Base-by-base conservation (phyloP, 2,113 vertebrate species). In the Poecile atricapillus region DNA sequence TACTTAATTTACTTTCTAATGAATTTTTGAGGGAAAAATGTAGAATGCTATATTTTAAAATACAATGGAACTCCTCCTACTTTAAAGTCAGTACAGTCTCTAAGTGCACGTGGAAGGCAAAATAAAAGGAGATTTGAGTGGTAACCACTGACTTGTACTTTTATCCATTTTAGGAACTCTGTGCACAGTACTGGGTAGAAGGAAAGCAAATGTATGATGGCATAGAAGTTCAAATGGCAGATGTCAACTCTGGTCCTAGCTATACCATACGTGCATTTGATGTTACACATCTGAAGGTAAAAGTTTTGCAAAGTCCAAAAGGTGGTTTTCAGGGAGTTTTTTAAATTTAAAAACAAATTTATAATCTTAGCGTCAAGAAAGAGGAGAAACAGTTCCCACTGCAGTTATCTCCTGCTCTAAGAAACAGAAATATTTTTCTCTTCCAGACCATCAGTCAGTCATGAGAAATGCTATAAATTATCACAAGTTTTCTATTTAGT, bases 201-300 rank as follows among this genome's bases (percentile, higher is more conserved):
- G 98, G 97, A 64, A 99, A 97, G 60, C 97, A 98, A 89, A 95
- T 27, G 0, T 98, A 98, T 30, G 98, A 98, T 39, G 97, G 98
- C 9, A 67, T 99, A 33, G 98, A 98, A 80, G 98, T 99, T 43
- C 97, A 98, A 13, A 92, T 98, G 56, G 96, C 88, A 65, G 98
- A 97, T 76, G 97, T 96, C 68, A 98, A 85, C 73, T 84, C 3
- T 41, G 96, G 83, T 20, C 75, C 98, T 17, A 87, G 62, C 21
- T 98, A 98, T 41, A 98, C 97, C 79, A 94, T 93, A 44, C 99
- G 98, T 41, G 93, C 77, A 25, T 98, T 99, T 96, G 96, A 98
- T 83, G 85, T 99, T 95, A 98, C 97, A 70, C 98, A 99, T 49
- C 87, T 97, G 44, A 99, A 99, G 99, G 99, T 99, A 98, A 93